phyloP scores from a whole-genome alignment of 92 coral and sea anemone species.

The Umimayanthus kanabou region DNA sequence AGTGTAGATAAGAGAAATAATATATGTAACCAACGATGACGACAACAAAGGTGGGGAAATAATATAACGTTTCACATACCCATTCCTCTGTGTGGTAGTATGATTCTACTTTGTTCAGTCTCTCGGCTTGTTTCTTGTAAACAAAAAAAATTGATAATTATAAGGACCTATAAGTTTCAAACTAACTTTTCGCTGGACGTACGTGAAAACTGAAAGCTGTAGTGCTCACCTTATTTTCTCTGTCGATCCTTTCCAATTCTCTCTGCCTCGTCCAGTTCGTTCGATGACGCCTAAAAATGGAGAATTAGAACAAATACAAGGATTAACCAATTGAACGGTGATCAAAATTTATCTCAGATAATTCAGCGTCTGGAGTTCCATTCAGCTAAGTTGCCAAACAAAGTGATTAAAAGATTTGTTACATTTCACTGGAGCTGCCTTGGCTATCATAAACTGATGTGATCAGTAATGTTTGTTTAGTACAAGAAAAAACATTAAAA shows the following conservation, averaged over 20 bases:
- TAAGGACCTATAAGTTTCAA: too few species aligned
- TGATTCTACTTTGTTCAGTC: conserved; percentile 70
- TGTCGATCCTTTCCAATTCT: conserved; percentile 69
- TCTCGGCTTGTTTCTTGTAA: conserved; percentile 58
- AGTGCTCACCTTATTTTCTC: conserved; percentile 60
- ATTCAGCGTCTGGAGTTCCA: background rate
- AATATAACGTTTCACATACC: conserved; percentile 56
- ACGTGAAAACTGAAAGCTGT: background rate
- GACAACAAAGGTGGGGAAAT: background rate
- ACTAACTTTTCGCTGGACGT: too few species aligned
- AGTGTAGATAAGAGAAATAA: too few species aligned
- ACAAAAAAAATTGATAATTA: background rate
- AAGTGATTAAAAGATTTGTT: background rate
- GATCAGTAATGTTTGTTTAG: too few species aligned
- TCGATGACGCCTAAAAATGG: conserved; percentile 64
- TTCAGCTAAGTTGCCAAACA: too few species aligned
- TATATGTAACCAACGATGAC: background rate
- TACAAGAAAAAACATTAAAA: too few species aligned
- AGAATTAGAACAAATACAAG: background rate
- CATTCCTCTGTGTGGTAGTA: conserved; percentile 77
- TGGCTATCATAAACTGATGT: background rate
- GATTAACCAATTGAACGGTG: background rate
- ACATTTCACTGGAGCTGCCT: background rate
- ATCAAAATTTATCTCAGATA: background rate
- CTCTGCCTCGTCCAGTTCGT: conserved; percentile 68